Base-by-base conservation (phyloP, 2,797 vertebrate species). In the Salmo trutta region DNA sequence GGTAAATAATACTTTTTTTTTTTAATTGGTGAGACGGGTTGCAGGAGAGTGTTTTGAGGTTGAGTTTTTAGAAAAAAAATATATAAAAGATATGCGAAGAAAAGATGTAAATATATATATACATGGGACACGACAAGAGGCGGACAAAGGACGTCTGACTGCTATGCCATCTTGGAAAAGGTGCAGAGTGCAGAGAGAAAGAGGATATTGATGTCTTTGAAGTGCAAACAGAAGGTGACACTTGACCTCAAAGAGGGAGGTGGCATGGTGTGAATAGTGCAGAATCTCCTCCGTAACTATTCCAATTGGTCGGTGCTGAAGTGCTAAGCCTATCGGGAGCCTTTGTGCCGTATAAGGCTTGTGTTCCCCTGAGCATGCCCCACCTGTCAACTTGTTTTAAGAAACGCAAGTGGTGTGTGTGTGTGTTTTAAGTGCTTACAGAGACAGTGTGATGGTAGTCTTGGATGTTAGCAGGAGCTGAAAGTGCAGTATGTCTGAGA, bases 291-390 rank as follows among this genome's bases (percentile, higher is more conserved):
- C 83, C 87, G 81, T 85, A 85, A 89, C 89, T 81, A 75, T 84
- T 86, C 80, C 89, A 81, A 83, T 84, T 84, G 83, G 85, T 84
- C 81, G 75, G 81, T 67, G 88, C 75, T 86, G 81, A 91, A 85
- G 89, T 88, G 90, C 79, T 92, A 91, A 92, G 89, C 87, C 90
- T 83, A 62, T 82, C 80, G 81, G 81, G 82, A 75, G 81, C 81
- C 82, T 91, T 91, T 91, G 87, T 89, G 86, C 87, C 88, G 76
- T 81, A 73, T 87, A 67, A 85, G 84, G 86, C 87, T 90, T 88
- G 85, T 87, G 87, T 89, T 92, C 88, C 87, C 82, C 85, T 81
- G 83, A 85, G 87, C 83, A 84, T 75, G 82, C 81, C 85, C 84
- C 86, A 87, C 85, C 89, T 92, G 88, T 90, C 87, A 87, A 82